A percentile compares a stretch with the other conserved stretches of the same genome.
These are phyloP conservation scores for Notamacropus eugenii DNA, from an alignment of 2,797 vertebrate genomes.

Conservation along the genomic window DNA sequence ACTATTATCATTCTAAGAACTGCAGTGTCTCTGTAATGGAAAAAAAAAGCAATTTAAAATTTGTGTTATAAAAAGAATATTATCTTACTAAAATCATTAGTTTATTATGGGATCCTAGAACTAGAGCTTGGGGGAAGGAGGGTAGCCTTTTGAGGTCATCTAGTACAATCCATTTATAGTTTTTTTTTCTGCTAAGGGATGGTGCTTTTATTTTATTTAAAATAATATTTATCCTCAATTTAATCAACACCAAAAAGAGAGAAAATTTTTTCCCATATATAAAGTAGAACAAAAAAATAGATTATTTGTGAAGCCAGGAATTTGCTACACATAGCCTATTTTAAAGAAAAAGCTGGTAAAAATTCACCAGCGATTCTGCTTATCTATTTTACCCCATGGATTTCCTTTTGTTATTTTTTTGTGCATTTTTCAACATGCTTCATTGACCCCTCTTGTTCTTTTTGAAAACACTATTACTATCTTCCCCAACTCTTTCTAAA, in stretches of 20 bases:
- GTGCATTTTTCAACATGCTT: not conserved
- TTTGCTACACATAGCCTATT: not conserved
- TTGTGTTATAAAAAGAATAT: not conserved
- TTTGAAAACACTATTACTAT: not conserved
- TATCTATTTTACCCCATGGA: not conserved
- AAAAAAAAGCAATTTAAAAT: not conserved
- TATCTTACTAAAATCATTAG: not conserved
- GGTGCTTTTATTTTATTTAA: not conserved
- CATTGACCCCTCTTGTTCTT: not conserved
- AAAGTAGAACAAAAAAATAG: not conserved
- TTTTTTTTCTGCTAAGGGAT: not conserved
- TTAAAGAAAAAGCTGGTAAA: not conserved
- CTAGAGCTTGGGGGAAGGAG: not conserved
- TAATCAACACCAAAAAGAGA: not conserved
- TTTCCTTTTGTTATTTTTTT: not conserved
- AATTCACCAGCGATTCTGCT: not conserved
- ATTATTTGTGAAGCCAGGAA: not conserved
- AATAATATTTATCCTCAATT: not conserved
- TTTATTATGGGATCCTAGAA: not conserved
- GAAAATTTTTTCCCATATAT: no score
- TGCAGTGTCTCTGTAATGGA: not conserved
- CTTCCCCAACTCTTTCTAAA: not conserved
- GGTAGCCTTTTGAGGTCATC: not conserved
- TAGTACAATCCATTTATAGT: not conserved
- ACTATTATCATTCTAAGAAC: not conserved